These are phyloP conservation scores for Sphaeridia pumilis DNA, from an alignment of 2,888 invertebrate genomes.

Conservation along the genomic window DNA sequence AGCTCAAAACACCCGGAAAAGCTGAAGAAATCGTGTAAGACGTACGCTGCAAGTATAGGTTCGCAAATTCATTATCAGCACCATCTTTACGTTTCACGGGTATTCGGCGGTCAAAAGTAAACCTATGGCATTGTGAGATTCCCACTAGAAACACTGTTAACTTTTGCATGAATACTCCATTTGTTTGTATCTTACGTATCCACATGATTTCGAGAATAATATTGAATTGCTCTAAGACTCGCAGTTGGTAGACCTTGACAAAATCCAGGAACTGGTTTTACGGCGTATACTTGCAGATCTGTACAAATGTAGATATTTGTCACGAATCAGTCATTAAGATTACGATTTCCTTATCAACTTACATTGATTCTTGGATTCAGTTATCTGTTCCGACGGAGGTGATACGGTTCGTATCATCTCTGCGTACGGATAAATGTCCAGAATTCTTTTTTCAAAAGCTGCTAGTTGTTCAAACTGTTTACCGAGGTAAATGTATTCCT, in stretches of 20 bases:
- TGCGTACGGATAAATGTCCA: constrained; percentile 81
- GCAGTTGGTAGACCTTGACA: constrained; percentile 35
- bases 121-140: constrained; percentile 50
- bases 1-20: constrained; percentile 67
- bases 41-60: constrained; percentile 80
- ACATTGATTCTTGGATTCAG: constrained; percentile 66
- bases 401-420: constrained; percentile 71
- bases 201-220: constrained; percentile 79
- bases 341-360: constrained; percentile 45
- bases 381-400: constrained; percentile 67
- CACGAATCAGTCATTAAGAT: neutral
- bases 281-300: constrained; percentile 82
- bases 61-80: constrained; percentile 67
- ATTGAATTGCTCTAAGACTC: constrained; percentile 42
- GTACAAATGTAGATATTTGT: constrained; percentile 18
- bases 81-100: constrained; percentile 42
- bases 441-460: constrained; percentile 72
- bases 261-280: constrained; percentile 68
- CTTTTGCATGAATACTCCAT: no score
- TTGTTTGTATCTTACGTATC: constrained; percentile 45
- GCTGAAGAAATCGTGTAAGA: constrained; percentile 64
- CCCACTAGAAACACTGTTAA: no score
- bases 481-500: constrained; percentile 68
- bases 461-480: constrained; percentile 79
- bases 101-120: constrained; percentile 53